These are phyloP conservation scores for Cinara cedri DNA, from an alignment of 2,888 invertebrate species.

Conservation along the genomic window DNA sequence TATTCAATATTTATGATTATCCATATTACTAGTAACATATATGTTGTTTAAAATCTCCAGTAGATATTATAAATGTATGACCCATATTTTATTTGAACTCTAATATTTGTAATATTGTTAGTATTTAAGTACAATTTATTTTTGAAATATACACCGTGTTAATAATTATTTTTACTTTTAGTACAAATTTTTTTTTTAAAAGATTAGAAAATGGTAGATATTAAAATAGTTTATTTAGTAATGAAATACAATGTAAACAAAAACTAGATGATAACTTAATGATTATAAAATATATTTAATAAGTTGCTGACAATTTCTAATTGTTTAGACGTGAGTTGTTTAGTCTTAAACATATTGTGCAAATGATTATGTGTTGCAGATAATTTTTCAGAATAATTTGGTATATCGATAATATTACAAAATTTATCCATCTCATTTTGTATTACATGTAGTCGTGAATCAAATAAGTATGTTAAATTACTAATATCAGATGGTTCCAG, in stretches of 20 bases:
- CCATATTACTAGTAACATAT: too few species aligned
- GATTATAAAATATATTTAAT: slow-evolving; percentile 22
- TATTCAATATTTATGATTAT: too few species aligned
- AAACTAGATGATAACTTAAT: background rate
- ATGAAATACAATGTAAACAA: background rate
- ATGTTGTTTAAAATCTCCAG: too few species aligned
- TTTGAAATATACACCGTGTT: too few species aligned
- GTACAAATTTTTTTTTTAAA: too few species aligned
- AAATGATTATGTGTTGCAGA: slow-evolving; percentile 30
- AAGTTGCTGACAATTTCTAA: slow-evolving; percentile 13
- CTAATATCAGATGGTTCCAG: slow-evolving; percentile 25
- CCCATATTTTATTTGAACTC: too few species aligned
- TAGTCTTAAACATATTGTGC: slow-evolving; percentile 15
- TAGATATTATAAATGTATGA: too few species aligned
- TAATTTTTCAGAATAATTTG: slow-evolving; percentile 33
- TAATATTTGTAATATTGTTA: too few species aligned
- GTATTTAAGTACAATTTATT: too few species aligned
- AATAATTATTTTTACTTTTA: too few species aligned
- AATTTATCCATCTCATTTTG: slow-evolving; percentile 39
- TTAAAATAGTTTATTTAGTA: too few species aligned
- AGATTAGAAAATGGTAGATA: too few species aligned
- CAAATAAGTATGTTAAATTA: slow-evolving; percentile 33
- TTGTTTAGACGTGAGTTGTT: slow-evolving; percentile 41
- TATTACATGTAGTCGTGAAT: slow-evolving; percentile 18
- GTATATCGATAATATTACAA: slow-evolving; percentile 20